Evolutionary conservation across 2,888 invertebrate genomes (phyloP).

Genomic region (Volucella inflata): DNA sequence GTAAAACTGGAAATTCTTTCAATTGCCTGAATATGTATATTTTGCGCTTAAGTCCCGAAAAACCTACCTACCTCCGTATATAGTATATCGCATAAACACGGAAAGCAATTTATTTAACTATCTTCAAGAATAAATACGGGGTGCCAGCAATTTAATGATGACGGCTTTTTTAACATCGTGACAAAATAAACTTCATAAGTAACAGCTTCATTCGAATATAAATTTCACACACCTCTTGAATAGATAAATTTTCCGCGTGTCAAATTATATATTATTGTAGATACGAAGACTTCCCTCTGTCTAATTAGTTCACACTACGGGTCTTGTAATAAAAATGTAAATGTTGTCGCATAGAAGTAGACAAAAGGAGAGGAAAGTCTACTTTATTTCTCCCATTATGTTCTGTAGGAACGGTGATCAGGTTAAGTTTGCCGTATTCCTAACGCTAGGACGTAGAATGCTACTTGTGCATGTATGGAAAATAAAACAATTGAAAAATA

Average conservation of each 20-base stretch:
- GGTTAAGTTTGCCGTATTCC: no score
- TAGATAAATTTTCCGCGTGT: constrained; percentile 54
- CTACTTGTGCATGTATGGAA: no score
- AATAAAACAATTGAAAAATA: not conserved
- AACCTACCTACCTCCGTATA: constrained; percentile 2
- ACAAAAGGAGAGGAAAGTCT: no score
- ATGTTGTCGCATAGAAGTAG: constrained; percentile 40
- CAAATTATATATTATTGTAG: not conserved
- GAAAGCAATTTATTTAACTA: constrained; percentile 50
- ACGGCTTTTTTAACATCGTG: not conserved
- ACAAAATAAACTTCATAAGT: not conserved
- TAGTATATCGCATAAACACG: constrained; percentile 3
- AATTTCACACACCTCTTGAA: constrained; percentile 45
- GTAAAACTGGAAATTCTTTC: no score
- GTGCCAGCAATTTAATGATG: constrained; percentile 33
- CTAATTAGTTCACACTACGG: constrained; percentile 81
- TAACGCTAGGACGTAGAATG: no score
- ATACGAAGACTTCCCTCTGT: constrained; percentile 53
- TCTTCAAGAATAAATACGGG: constrained; percentile 24
- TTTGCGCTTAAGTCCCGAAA: not conserved
- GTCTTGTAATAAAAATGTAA: constrained; percentile 77
- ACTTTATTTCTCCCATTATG: no score
- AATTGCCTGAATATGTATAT: no score
- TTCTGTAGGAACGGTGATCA: no score
- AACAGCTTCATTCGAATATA: not conserved